Evolutionary conservation across 2,113 vertebrate genomes (phyloP), one percentile per base, ranked within the genome.

Genomic region (Alaudala cheleensis): DNA sequence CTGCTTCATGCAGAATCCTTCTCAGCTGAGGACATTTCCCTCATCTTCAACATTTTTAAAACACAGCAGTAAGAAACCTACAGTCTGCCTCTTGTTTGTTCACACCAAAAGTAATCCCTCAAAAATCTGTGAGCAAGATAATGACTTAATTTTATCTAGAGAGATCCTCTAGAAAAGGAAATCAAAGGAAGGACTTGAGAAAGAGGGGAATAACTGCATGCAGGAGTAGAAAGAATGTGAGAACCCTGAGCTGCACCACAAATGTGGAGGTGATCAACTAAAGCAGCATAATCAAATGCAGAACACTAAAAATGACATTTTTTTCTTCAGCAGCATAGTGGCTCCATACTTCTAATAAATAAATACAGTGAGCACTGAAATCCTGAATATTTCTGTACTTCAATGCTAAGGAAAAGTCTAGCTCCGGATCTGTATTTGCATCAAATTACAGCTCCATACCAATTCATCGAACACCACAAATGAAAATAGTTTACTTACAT

Each of bases 401-500:
- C 4, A 69, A 11, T 22, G 24, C 11, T 25, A 66, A 67, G 8
- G 12, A 11, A 56, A 3, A 51, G 12, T 14, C 19, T 44, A 74
- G 23, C 14, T 58, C 51, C 29, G 62, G 57, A 70, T 10, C 18
- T 64, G 4, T 31, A 66, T 42, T 73, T 73, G 66, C 5, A 50
- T 51, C 0, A 2, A 61, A 62, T 61, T 64, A 73, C 9, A 71
- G 19, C 70, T 88, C 25, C 10, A 0, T 14, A 67, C 54, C 42
- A n/a, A 29, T 31, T 72, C 53, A 4, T 12, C 4, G 56, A 92
- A 47, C 16, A 50, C 22, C 21, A 95, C 22, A 90, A 71, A 49
- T 31, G 3, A 22, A 81, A 71, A 7, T 25, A 2, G 31, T 72
- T 65, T 97, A 98, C 99, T 99, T 97, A 99, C 99, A 99, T 99